These are phyloP conservation scores for Drosophila prostipennis DNA, from an alignment of 2,888 invertebrate genomes.

Conservation along the genomic window DNA sequence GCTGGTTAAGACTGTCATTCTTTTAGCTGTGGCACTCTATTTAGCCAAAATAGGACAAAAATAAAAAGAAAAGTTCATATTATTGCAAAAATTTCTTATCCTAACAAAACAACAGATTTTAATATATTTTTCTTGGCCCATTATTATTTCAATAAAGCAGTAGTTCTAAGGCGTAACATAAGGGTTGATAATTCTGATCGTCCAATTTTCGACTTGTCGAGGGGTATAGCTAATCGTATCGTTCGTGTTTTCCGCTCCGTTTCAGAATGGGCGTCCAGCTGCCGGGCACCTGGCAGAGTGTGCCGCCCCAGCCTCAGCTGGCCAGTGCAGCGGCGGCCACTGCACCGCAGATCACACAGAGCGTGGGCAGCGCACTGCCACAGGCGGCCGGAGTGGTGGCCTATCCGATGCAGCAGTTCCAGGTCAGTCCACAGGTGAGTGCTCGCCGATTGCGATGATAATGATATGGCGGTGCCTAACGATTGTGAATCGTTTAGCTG, in stretches of 20 bases:
- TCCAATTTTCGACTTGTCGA: not conserved
- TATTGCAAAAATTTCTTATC: too few relatives aligned
- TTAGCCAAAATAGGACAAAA: too few relatives aligned
- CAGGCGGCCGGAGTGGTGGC: slow-evolving; percentile 92
- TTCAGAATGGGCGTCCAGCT: slow-evolving; percentile 93
- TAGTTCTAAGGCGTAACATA: too few relatives aligned
- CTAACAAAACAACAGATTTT: too few relatives aligned
- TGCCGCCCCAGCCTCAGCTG: slow-evolving; percentile 89
- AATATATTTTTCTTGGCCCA: too few relatives aligned
- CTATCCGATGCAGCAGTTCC: slow-evolving; percentile 96
- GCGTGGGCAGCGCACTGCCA: slow-evolving; percentile 89
- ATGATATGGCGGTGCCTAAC: slow-evolving; percentile 19
- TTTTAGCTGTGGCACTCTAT: too few relatives aligned
- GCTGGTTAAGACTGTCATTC: too few relatives aligned
- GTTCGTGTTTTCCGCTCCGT: not conserved
- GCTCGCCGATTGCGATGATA: slow-evolving; percentile 10
- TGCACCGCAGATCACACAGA: slow-evolving; percentile 87
- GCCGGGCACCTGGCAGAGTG: slow-evolving; percentile 90
- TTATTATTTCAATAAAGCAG: too few relatives aligned
- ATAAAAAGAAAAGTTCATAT: too few relatives aligned
- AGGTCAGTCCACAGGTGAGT: slow-evolving; percentile 87
- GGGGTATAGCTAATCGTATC: not conserved
- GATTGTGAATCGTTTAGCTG: slow-evolving; percentile 83
- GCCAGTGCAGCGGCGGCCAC: slow-evolving; percentile 87
- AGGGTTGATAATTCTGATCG: too few relatives aligned